Evolutionary conservation across 2,888 invertebrate genomes (phyloP).

Genomic region (Tenthredo distinguenda): DNA sequence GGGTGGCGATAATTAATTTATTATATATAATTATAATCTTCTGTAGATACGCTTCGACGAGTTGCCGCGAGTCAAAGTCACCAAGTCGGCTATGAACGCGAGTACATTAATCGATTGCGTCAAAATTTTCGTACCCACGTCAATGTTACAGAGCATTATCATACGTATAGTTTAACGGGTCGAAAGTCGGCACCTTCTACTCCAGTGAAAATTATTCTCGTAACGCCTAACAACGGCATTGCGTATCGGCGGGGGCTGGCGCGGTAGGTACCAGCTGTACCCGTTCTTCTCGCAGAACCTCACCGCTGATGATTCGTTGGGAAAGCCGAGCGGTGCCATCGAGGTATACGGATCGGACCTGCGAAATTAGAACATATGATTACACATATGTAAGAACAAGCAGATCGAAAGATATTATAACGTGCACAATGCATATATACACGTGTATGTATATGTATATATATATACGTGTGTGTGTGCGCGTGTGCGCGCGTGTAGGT

Average conservation of each 20-base stretch:
- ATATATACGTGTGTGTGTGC: no score
- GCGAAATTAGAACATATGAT: background rate
- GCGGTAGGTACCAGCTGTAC: constrained; percentile 19
- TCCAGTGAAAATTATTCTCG: constrained; percentile 38
- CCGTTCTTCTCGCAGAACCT: constrained; percentile 34
- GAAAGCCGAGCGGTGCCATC: constrained; percentile 26
- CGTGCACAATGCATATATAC: no score
- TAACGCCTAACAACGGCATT: constrained; percentile 12
- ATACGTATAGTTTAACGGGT: background rate
- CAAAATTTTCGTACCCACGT: background rate
- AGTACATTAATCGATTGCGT: no score
- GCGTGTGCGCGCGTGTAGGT: no score
- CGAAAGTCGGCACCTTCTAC: background rate
- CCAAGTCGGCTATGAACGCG: no score
- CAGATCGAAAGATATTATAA: no score
- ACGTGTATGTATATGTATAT: no score
- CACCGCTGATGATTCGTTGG: constrained; percentile 8
- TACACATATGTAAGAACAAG: background rate
- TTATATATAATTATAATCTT: no score
- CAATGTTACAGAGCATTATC: background rate
- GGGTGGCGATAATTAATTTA: no score
- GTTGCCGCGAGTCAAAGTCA: no score
- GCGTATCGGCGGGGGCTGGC: background rate
- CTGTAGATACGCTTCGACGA: no score
- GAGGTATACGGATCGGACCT: constrained; percentile 38